Evolutionary conservation across 35 echinoderm and acorn worm genomes (phyloP), one percentile per base, ranked within the genome.

Genomic region (Diadema setosum): DNA sequence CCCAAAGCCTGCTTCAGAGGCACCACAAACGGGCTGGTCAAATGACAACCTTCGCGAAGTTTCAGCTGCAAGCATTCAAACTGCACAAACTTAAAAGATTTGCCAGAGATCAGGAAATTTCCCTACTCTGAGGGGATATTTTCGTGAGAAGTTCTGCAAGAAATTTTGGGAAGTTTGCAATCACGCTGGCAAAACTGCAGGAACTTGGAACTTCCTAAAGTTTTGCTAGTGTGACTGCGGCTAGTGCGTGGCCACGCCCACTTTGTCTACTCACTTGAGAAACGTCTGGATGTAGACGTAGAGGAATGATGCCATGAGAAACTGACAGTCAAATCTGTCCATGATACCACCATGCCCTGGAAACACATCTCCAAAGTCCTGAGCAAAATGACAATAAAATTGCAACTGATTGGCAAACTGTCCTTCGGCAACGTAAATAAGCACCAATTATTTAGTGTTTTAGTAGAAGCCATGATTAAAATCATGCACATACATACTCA

Each of bases 331-430:
- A 90, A 99, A 99, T 21, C 96, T 33, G 67, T 99, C 96, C 96
- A 99, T 99, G 93, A 99, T 94, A 15, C 96, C 96, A 30, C 96
- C 96, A 67, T 99, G 96, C 27, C 96, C 96, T 32, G 96, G 96
- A 64, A 99, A 87, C 4, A 99, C 96, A 92, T 99, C 96, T 41
- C 96, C 96, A 99, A 99, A 99, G 86, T 99, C 96, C 96, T 99
- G 55, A 18, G 91, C n/a, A n/a, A n/a, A n/a, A n/a, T n/a, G n/a
- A n/a, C n/a, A n/a, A n/a, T n/a, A n/a, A n/a, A n/a, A n/a, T n/a
- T n/a, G n/a, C n/a, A n/a, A n/a, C n/a, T n/a, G n/a, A n/a, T n/a
- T n/a, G n/a, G n/a, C n/a, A n/a, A n/a, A n/a, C n/a, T n/a, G n/a
- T n/a, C n/a, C n/a, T n/a, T n/a, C n/a, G n/a, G n/a, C n/a, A n/a